phyloP scores from a whole-genome alignment of 2,797 vertebrate genomes.

The Tapera naevia region DNA sequence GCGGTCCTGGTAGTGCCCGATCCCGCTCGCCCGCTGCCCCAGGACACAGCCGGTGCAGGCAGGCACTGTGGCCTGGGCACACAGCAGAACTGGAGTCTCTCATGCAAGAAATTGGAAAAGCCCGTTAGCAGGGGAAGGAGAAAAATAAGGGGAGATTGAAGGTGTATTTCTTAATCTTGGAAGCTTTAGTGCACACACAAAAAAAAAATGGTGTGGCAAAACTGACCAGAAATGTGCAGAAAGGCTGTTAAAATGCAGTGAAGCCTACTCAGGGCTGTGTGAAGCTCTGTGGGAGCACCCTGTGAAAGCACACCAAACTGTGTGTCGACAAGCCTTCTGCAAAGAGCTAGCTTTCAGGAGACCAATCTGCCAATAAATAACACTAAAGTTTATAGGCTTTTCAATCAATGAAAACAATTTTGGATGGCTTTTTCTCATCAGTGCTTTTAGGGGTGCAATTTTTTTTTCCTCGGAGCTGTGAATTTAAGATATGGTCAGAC shows the following conservation, averaged over 20 bases:
- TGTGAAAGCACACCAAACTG: fast-evolving
- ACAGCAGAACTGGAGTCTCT: background rate
- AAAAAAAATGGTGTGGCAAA: background rate
- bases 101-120: background rate
- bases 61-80: fast-evolving
- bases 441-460: background rate
- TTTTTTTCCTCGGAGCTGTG: background rate
- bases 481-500: background rate
- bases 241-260: background rate
- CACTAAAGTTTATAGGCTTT: background rate
- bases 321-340: background rate
- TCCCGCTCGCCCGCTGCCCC: background rate
- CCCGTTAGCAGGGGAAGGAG: background rate
- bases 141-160: background rate
- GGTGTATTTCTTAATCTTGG: fast-evolving
- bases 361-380: background rate
- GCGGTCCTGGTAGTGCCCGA: background rate
- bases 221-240: fast-evolving
- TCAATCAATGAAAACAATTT: background rate
- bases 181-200: background rate
- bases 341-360: fast-evolving
- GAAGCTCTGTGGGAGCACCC: background rate
- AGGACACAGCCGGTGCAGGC: background rate
- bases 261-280: background rate
- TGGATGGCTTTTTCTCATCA: background rate